These are phyloP conservation scores for human DNA, from an alignment of 2,113 vertebrate species.

Conservation along the genomic window DNA sequence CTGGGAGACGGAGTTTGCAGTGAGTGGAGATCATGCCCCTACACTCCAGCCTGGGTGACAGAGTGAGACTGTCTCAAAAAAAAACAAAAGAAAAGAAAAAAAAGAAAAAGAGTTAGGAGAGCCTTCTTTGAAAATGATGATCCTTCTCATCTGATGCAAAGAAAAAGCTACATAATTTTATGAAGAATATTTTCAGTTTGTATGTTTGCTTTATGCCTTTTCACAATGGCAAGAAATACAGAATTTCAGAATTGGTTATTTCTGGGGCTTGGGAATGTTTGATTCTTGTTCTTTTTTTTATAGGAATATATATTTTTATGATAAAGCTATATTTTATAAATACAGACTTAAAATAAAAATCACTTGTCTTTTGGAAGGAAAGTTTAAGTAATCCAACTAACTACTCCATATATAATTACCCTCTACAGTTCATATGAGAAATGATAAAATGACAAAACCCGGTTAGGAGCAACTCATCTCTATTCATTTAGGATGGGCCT, in stretches of 20 bases:
- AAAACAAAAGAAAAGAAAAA: too few species aligned
- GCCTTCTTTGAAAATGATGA: background rate
- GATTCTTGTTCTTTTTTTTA: background rate
- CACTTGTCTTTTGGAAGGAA: background rate
- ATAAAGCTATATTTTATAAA: background rate
- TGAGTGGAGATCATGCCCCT: too few species aligned
- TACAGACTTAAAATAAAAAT: slow-evolving; percentile 21
- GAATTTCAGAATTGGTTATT: background rate
- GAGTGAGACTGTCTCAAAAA: too few species aligned
- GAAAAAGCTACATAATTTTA: background rate
- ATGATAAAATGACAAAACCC: slow-evolving; percentile 11
- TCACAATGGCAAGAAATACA: background rate
- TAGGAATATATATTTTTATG: background rate
- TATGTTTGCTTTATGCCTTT: background rate
- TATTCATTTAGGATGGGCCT: background rate
- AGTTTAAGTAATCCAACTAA: background rate
- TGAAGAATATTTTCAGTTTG: background rate
- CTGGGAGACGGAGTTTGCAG: too few species aligned
- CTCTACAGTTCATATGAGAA: background rate
- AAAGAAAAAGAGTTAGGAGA: background rate
- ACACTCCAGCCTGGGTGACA: too few species aligned
- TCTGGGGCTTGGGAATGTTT: background rate
- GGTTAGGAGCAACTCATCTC: background rate
- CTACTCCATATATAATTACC: background rate
- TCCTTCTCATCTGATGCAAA: background rate